These are phyloP conservation scores for Channa maculata DNA, from an alignment of 2,113 vertebrate genomes.

Conservation along the genomic window DNA sequence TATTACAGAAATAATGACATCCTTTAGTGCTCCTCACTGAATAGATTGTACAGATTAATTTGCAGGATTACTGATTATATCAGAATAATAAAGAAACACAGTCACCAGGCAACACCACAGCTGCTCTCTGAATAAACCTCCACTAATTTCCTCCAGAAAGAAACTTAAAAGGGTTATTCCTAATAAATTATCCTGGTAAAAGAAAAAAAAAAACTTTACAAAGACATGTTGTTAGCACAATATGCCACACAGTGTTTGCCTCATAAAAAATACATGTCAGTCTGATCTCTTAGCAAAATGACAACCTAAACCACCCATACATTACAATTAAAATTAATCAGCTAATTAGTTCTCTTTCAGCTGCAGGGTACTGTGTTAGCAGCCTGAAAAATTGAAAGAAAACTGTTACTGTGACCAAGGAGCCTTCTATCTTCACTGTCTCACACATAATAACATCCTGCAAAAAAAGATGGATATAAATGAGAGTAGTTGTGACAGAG, in stretches of 20 bases:
- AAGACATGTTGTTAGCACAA: not conserved
- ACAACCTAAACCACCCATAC: constrained; percentile 6
- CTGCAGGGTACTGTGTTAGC: not conserved
- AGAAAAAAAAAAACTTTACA: not conserved
- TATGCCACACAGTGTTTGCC: not conserved
- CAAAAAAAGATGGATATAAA: constrained; percentile 2
- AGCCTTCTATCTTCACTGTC: constrained; percentile 4
- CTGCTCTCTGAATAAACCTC: constrained; percentile 39
- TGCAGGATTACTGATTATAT: constrained; percentile 44
- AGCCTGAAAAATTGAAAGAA: constrained; percentile 20
- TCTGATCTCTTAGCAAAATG: constrained; percentile 18
- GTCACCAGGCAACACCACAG: constrained; percentile 42
- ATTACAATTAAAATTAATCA: constrained; percentile 28
- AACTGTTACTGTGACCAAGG: constrained; percentile 19
- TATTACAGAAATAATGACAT: not conserved
- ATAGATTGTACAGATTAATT: constrained; percentile 42
- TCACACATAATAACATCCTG: constrained; percentile 5
- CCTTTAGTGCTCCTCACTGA: not conserved
- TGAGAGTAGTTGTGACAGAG: constrained; percentile 14
- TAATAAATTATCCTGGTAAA: not conserved
- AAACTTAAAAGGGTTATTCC: not conserved
- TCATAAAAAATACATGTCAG: not conserved
- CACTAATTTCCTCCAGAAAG: constrained; percentile 8
- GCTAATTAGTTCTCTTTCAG: constrained; percentile 34
- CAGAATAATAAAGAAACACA: constrained; percentile 36